Evolutionary conservation across 2,113 vertebrate species (phyloP).

Genomic region (Lichenostomus cassidix): DNA sequence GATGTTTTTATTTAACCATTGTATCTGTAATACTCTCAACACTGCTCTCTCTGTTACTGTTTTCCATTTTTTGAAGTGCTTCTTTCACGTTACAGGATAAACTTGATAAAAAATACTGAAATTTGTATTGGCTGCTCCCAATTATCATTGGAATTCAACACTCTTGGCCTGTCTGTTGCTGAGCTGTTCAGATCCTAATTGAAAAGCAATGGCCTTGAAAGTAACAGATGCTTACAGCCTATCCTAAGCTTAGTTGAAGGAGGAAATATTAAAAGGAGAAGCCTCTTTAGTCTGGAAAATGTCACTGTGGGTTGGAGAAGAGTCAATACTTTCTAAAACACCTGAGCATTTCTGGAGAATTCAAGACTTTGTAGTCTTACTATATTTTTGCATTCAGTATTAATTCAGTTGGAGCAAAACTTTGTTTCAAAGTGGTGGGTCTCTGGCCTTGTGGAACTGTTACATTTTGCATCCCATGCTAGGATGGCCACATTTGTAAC

Average conservation of each 20-base stretch:
- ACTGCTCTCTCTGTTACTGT: neutral
- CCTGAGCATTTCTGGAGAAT: neutral
- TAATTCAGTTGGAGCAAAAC: neutral
- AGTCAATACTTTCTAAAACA: neutral
- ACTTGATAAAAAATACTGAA: neutral
- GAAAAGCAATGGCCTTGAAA: neutral
- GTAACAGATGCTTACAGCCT: neutral
- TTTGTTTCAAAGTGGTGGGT: neutral
- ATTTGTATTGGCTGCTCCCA: neutral
- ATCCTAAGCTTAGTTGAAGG: neutral
- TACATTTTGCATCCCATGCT: neutral
- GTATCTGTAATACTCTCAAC: neutral
- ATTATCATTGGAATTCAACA: neutral
- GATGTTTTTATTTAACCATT: neutral
- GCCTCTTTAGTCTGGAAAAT: neutral
- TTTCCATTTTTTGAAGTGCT: neutral
- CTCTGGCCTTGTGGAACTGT: neutral
- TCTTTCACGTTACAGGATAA: neutral
- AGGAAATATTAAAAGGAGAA: neutral
- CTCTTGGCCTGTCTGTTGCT: neutral
- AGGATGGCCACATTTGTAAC: neutral
- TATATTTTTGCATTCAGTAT: neutral
- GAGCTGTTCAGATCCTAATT: neutral
- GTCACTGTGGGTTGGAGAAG: too few relatives aligned
- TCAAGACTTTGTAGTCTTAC: neutral